These are phyloP conservation scores for Zaprionus taronus DNA, from an alignment of 1,140 invertebrate species.

Conservation along the genomic window DNA sequence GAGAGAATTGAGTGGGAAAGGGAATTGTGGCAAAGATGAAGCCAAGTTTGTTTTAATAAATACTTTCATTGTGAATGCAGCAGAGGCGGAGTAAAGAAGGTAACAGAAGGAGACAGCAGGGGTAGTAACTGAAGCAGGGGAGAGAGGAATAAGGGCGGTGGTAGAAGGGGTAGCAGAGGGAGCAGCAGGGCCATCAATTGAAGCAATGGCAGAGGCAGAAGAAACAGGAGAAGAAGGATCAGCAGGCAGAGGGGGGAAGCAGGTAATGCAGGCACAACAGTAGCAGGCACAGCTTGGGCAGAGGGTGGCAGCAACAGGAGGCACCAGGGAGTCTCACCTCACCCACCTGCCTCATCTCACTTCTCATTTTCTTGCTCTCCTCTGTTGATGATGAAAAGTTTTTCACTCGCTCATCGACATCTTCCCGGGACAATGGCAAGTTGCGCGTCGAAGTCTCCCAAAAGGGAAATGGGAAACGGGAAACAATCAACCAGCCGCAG, in stretches of 20 bases:
- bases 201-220: background rate
- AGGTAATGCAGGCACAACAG: no score
- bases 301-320: no score
- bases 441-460: background rate
- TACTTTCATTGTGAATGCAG: constrained; percentile 73
- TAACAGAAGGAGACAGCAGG: no score
- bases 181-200: no score
- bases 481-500: constrained; percentile 68
- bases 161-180: no score
- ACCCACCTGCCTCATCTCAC: background rate
- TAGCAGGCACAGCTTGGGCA: no score
- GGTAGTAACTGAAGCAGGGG: no score
- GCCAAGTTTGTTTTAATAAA: constrained; percentile 82
- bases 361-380: constrained; percentile 6
- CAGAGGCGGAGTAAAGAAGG: background rate
- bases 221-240: no score
- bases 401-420: constrained; percentile 65
- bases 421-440: constrained; percentile 4
- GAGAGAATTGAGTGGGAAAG: background rate
- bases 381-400: constrained; percentile 50
- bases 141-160: no score
- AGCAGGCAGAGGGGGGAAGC: no score
- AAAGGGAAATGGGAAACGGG: constrained; percentile 32
- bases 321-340: background rate
- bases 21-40: constrained; percentile 11